A percentile compares a stretch with the other conserved stretches of the same genome.
phyloP scores from a whole-genome alignment of 2,113 vertebrate species.

The Embiotoca jacksoni region DNA sequence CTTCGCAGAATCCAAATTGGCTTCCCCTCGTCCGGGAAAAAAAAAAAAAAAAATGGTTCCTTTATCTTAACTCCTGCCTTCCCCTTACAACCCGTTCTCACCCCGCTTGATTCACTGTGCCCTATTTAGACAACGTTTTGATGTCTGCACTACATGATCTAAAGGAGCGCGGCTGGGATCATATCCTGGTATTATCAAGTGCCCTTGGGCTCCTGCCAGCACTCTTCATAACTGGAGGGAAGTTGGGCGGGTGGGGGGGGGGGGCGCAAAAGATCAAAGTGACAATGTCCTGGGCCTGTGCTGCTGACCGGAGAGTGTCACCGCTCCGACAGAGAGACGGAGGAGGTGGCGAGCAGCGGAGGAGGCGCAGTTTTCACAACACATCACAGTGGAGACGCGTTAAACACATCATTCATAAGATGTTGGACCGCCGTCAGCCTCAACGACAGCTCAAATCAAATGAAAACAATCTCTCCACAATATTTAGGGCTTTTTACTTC shows the following conservation, averaged over 20 bases:
- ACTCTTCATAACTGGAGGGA: slow-evolving; percentile 68
- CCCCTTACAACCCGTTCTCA: slow-evolving; percentile 44
- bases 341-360: background rate
- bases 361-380: slow-evolving; percentile 17
- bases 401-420: background rate
- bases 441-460: too few relatives aligned
- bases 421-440: background rate
- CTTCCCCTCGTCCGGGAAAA: slow-evolving; percentile 42
- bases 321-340: background rate
- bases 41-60: slow-evolving; percentile 6
- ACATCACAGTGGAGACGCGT: background rate
- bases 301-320: background rate
- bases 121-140: slow-evolving; percentile 71
- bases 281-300: too few relatives aligned
- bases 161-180: slow-evolving; percentile 60
- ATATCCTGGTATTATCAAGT: slow-evolving; percentile 77
- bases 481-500: background rate
- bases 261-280: too few relatives aligned
- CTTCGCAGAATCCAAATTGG: slow-evolving; percentile 71
- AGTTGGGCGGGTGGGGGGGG: slow-evolving; percentile 49
- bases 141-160: slow-evolving; percentile 68
- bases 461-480: background rate
- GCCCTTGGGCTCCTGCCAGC: slow-evolving; percentile 70
- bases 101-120: slow-evolving; percentile 53
- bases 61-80: slow-evolving; percentile 68